phyloP scores from a whole-genome alignment of 2,113 vertebrate genomes.

The Coptodon bakossiorum region DNA sequence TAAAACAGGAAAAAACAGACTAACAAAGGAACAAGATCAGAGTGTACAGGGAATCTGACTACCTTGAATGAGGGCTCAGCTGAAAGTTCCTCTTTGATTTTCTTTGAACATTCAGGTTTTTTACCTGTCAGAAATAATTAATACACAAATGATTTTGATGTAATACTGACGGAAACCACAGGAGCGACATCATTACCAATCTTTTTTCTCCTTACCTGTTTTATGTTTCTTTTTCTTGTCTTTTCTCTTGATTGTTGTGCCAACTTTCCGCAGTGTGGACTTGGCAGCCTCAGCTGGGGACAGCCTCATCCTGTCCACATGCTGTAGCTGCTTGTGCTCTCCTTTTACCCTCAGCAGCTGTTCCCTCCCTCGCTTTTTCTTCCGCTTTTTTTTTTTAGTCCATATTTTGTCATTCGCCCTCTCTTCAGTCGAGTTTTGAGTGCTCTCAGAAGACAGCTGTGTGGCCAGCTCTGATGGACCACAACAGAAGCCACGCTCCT shows the following conservation, averaged over 20 bases:
- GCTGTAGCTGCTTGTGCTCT: slow-evolving; percentile 71
- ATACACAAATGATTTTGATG: background rate
- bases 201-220: slow-evolving; percentile 72
- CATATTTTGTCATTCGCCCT: slow-evolving; percentile 65
- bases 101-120: slow-evolving; percentile 78
- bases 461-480: background rate
- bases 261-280: slow-evolving; percentile 72
- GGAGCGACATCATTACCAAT: background rate
- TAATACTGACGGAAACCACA: background rate
- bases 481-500: background rate
- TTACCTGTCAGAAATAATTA: slow-evolving; percentile 71
- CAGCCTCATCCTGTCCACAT: slow-evolving; percentile 69
- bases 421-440: slow-evolving; percentile 52
- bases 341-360: slow-evolving; percentile 37
- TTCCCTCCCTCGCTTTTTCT: slow-evolving; percentile 84
- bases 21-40: background rate
- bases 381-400: slow-evolving; percentile 84
- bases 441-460: slow-evolving; percentile 16
- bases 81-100: slow-evolving; percentile 73
- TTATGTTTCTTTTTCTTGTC: slow-evolving; percentile 87
- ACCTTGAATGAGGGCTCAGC: slow-evolving; percentile 87
- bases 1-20: background rate
- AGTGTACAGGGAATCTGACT: slow-evolving; percentile 1
- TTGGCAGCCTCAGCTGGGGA: slow-evolving; percentile 75
- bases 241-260: slow-evolving; percentile 80